Conservation (phyloP, 2,797 vertebrate genomes). For the Syndactyla subalaris region DNA sequence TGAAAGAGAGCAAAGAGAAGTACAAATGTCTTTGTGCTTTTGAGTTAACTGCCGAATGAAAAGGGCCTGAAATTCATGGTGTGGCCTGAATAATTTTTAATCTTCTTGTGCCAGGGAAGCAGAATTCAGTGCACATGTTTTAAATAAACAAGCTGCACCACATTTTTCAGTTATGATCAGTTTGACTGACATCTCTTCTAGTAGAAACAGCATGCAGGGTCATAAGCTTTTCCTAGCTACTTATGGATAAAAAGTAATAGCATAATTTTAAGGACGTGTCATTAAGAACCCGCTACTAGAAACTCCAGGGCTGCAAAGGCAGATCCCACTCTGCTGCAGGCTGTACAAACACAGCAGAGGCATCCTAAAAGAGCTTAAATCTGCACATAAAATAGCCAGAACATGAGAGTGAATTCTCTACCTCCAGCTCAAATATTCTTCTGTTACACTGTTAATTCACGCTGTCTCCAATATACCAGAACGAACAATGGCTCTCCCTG, state of each 20-base stretch:
- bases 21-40: not conserved
- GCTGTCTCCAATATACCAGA: slow-evolving; percentile 8
- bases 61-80: not conserved
- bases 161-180: slow-evolving; percentile 19
- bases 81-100: not conserved
- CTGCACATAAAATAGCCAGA: not conserved
- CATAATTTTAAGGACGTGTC: not conserved
- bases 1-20: not conserved
- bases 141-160: slow-evolving; percentile 1
- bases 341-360: slow-evolving; percentile 27
- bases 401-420: slow-evolving; percentile 15
- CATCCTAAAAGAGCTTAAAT: not conserved
- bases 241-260: slow-evolving; percentile 22
- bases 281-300: slow-evolving; percentile 40
- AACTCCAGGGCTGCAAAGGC: not conserved
- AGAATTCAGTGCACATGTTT: not conserved
- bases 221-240: slow-evolving; percentile 19
- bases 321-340: not conserved
- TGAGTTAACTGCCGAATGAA: not conserved
- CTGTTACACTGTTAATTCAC: slow-evolving; percentile 8
- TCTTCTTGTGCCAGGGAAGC: not conserved
- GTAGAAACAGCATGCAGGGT: slow-evolving; percentile 24
- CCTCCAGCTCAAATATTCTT: slow-evolving; percentile 11
- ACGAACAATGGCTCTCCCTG: slow-evolving; percentile 37
- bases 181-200: not conserved